Conservation (phyloP, 2,888 invertebrate species). For the Cataglyphis cursor region DNA sequence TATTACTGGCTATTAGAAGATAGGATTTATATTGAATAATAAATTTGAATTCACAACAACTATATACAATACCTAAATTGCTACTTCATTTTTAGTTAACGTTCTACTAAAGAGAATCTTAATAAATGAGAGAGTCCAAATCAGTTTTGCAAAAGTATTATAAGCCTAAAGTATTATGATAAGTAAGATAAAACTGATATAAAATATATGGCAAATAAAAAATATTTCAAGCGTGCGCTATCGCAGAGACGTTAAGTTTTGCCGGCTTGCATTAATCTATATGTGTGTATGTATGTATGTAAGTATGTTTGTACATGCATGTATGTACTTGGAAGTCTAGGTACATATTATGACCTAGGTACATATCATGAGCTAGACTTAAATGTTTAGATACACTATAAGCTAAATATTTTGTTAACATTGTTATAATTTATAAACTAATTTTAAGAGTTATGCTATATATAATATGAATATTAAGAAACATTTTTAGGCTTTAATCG, state of each 20-base stretch:
- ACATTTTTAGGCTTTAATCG: neutral
- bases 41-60: neutral
- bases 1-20: neutral
- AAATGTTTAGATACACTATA: neutral
- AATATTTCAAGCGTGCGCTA: neutral
- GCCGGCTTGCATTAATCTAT: neutral
- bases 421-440: constrained; percentile 1
- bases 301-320: no score
- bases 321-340: neutral
- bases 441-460: neutral
- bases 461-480: neutral
- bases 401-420: neutral
- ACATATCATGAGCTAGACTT: neutral
- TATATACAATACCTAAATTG: neutral
- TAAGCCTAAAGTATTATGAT: neutral
- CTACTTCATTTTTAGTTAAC: neutral
- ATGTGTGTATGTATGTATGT: neutral
- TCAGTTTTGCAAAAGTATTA: neutral
- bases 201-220: neutral
- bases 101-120: neutral
- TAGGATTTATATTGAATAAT: neutral
- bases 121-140: neutral
- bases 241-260: neutral
- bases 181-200: neutral
- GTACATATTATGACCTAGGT: neutral